Evolutionary conservation across 1,140 invertebrate genomes (phyloP).

Genomic region (Drosophila melanica): DNA sequence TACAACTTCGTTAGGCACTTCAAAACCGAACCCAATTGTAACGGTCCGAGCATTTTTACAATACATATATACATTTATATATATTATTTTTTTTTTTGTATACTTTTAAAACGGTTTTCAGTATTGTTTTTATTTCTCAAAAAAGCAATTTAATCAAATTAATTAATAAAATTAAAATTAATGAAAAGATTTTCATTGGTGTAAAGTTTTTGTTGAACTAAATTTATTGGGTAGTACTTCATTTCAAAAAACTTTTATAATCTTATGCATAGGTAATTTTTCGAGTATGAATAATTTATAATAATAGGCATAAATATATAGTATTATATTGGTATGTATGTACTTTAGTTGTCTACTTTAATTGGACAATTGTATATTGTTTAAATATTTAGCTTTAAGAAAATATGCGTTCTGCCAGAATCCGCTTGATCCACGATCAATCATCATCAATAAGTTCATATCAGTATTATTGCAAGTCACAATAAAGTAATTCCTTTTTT

Average conservation of each 20-base stretch:
- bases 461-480: constrained; percentile 55
- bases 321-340: constrained; percentile 41
- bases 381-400: constrained; percentile 40
- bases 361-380: constrained; percentile 60
- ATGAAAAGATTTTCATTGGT: constrained; percentile 81
- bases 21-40: constrained; percentile 78
- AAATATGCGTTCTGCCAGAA: constrained; percentile 47
- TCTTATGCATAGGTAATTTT: constrained; percentile 70
- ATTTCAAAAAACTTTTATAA: constrained; percentile 78
- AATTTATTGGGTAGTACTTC: constrained; percentile 84
- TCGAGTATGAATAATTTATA: constrained; percentile 61
- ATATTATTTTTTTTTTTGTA: constrained; percentile 12
- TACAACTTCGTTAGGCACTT: constrained; percentile 77
- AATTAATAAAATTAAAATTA: constrained; percentile 72
- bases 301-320: constrained; percentile 62
- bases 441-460: constrained; percentile 38
- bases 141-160: constrained; percentile 78
- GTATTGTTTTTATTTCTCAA: constrained; percentile 35
- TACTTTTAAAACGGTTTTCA: constrained; percentile 8
- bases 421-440: constrained; percentile 71
- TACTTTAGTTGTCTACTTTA: constrained; percentile 46
- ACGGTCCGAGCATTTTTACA: constrained; percentile 59
- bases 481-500: constrained; percentile 13
- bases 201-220: constrained; percentile 84
- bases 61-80: constrained; percentile 40